These are phyloP conservation scores for Drosophila paucipuncta DNA, from an alignment of 2,888 invertebrate genomes.

Conservation along the genomic window DNA sequence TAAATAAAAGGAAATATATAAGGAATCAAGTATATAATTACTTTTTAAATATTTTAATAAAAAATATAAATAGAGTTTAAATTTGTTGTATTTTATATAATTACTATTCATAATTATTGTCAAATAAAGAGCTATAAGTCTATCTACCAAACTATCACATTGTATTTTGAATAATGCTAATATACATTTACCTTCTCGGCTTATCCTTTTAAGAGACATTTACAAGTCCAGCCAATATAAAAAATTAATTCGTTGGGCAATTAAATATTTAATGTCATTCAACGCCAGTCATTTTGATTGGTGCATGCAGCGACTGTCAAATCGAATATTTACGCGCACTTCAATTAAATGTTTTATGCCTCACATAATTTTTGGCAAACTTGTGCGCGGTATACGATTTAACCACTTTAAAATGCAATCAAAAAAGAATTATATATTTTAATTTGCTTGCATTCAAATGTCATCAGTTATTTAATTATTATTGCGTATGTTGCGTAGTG, in stretches of 20 bases:
- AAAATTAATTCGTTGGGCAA: conserved; percentile 3
- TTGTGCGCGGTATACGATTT: background rate
- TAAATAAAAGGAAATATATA: background rate
- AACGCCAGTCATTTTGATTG: conserved; percentile 19
- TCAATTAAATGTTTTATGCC: conserved; percentile 50
- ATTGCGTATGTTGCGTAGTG: no score
- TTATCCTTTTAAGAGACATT: background rate
- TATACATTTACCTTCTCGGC: background rate
- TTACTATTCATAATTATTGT: background rate
- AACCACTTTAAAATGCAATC: conserved; percentile 16
- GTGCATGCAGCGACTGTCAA: conserved; percentile 35
- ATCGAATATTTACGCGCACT: conserved; percentile 21
- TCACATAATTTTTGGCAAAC: conserved; percentile 22
- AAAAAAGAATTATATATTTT: conserved; percentile 49
- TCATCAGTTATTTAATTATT: conserved; percentile 66
- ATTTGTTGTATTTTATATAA: background rate
- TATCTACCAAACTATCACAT: background rate
- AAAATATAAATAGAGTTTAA: background rate
- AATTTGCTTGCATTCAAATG: conserved; percentile 64
- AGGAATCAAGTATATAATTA: background rate
- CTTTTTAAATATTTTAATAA: background rate
- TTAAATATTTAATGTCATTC: conserved; percentile 27
- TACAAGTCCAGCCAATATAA: background rate
- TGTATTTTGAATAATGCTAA: background rate
- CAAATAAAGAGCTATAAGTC: background rate